These are phyloP conservation scores for Melitaea cinxia DNA, from an alignment of 1,140 invertebrate genomes.

Conservation along the genomic window DNA sequence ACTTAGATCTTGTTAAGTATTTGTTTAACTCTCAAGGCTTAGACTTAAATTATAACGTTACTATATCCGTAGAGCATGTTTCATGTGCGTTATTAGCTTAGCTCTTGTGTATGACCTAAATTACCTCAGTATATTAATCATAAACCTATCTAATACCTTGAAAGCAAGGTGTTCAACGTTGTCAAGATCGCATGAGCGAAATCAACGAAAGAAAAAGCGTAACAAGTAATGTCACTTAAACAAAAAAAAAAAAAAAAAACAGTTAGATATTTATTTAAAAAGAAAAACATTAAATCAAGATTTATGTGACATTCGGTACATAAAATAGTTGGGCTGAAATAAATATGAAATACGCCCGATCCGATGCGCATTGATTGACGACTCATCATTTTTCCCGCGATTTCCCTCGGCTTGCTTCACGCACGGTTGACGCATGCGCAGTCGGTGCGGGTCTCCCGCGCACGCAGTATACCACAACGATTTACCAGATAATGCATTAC, in stretches of 20 bases:
- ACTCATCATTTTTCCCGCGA: constrained; percentile 60
- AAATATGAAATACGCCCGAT: constrained; percentile 15
- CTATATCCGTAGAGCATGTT: constrained; percentile 9
- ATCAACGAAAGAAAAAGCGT: neutral
- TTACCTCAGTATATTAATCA: constrained; percentile 11
- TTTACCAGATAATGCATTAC: constrained; percentile 72
- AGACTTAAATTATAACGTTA: neutral
- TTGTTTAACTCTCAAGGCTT: neutral
- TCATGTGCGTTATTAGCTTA: neutral
- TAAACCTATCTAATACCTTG: constrained; percentile 23
- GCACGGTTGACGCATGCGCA: constrained; percentile 40
- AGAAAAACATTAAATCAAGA: neutral
- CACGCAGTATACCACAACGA: constrained; percentile 41
- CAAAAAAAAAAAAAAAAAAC: neutral
- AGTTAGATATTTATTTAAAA: neutral
- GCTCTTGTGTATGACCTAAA: constrained; percentile 8
- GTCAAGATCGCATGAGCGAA: neutral
- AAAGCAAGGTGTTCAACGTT: constrained; percentile 10
- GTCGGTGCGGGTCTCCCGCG: constrained; percentile 34
- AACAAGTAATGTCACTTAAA: neutral
- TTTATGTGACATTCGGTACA: neutral
- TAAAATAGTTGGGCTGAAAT: constrained; percentile 11
- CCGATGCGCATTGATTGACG: constrained; percentile 20
- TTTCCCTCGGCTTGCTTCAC: constrained; percentile 61
- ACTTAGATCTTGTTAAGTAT: neutral